Conservation (phyloP, 2,797 vertebrate genomes). For the Trematomus bernacchii region DNA sequence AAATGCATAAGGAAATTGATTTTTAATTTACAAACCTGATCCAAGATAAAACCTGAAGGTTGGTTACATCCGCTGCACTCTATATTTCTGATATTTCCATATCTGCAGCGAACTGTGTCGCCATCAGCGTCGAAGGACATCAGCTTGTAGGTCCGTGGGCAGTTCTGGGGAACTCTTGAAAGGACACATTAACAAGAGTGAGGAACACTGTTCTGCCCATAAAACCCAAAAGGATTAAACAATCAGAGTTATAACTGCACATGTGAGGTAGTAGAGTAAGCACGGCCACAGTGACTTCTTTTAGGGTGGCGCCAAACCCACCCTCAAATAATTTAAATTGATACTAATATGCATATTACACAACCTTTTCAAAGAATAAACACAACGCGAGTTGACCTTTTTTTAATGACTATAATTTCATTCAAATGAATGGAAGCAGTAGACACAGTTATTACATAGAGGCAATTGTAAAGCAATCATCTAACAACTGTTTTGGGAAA, state of each 20-base stretch:
- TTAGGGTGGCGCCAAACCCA: no score
- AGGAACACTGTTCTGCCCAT: neutral
- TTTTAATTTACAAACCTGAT: slow-evolving; percentile 54
- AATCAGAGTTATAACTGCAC: neutral
- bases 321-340: neutral
- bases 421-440: slow-evolving; percentile 80
- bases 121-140: slow-evolving; percentile 71
- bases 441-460: slow-evolving; percentile 74
- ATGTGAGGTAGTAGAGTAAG: neutral
- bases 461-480: slow-evolving; percentile 84
- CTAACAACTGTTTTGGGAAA: slow-evolving; percentile 61
- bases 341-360: neutral
- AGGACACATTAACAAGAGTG: slow-evolving; percentile 6
- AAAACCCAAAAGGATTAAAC: neutral
- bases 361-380: slow-evolving; percentile 5
- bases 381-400: slow-evolving; percentile 58
- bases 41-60: slow-evolving; percentile 56
- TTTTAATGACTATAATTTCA: slow-evolving; percentile 79
- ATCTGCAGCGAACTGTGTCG: slow-evolving; percentile 70
- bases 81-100: fast-evolving
- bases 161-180: slow-evolving; percentile 74
- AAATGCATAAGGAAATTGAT: fast-evolving
- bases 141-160: slow-evolving; percentile 63
- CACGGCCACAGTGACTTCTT: no score
- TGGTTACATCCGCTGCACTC: slow-evolving; percentile 59